Evolutionary conservation across 2,797 vertebrate genomes (phyloP).

Genomic region (Sebastes steindachneri): DNA sequence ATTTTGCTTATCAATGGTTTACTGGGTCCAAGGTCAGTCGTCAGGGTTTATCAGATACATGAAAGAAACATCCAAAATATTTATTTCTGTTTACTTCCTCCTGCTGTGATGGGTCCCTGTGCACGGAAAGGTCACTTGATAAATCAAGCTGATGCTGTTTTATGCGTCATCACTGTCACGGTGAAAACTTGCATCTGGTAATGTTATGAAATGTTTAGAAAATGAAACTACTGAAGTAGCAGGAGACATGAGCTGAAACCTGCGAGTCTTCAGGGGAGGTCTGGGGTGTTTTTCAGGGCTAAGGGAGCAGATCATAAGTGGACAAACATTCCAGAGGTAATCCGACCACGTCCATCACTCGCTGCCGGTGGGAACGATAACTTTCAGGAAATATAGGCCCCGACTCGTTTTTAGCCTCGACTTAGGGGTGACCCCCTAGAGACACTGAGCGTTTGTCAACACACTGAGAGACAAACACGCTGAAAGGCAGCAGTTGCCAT

Average conservation of each 20-base stretch:
- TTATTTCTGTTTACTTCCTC: not conserved
- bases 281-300: conserved; percentile 49
- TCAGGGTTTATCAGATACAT: conserved; percentile 16
- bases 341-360: conserved; percentile 65
- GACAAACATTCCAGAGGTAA: conserved; percentile 76
- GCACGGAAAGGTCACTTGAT: not conserved
- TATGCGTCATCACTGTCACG: not conserved
- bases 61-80: not conserved
- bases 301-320: conserved; percentile 59
- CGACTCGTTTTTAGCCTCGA: conserved; percentile 59
- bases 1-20: conserved; percentile 27
- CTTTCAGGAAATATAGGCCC: conserved; percentile 71
- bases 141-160: not conserved
- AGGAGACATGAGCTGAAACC: conserved; percentile 35
- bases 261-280: conserved; percentile 36
- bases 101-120: not conserved
- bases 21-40: conserved; percentile 6
- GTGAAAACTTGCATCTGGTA: not conserved
- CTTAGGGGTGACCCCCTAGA: conserved; percentile 48
- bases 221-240: not conserved
- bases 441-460: conserved; percentile 45
- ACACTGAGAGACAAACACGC: conserved; percentile 17
- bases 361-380: conserved; percentile 49
- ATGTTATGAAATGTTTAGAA: not conserved
- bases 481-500: conserved; percentile 20